Base-by-base conservation (phyloP, 2,113 vertebrate genomes). In the Campylomormyrus tamandua region DNA sequence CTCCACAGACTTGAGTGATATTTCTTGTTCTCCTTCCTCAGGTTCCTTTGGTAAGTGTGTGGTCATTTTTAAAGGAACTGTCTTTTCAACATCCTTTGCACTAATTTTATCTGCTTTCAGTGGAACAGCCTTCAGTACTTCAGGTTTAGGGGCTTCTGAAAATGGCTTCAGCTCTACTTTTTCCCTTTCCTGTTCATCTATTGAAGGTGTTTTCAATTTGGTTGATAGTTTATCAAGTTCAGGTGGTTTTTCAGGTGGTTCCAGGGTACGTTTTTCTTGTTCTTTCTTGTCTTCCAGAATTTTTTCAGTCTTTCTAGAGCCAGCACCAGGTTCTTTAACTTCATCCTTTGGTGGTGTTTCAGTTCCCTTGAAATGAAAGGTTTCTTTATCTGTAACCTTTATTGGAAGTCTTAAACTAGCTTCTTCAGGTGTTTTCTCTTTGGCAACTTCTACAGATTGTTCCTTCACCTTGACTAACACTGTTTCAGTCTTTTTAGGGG, bases 91-190 rank as follows among this genome's bases (percentile, higher is more conserved):
- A 58, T 92, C 88, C 45, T 90, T 91, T 31, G 66, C 21, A 91
- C 80, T 91, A 45, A 87, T 39, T 89, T 85, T 85, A 70, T 45
- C 83, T 77, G 45, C 89, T 39, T 50, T 77, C 70, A 46, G 35
- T 39, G 88, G 49, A 27, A 46, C 45, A 53, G 53, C 50, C 46
- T 90, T 89, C 31, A 89, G 95, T 91, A 96, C 95, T 91, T 95
- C 96, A 85, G 96, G 96, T 95, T 97, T 96, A 56, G 96, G 89
- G 31, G 93, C 92, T 27, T 89, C 95, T 19, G 92, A 84, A 87
- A 95, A 92, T 10, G 96, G 94, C 49, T 96, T 96, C 46, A 96
- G 91, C 90, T 95, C 94, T 5, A 96, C 83, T 0, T 83, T 91
- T 42, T 95, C 95, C 1, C 48, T 66, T 90, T 95, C 95, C 27